Base-by-base conservation (phyloP, 1,140 invertebrate species). In the Lepeophtheirus salmonis region DNA sequence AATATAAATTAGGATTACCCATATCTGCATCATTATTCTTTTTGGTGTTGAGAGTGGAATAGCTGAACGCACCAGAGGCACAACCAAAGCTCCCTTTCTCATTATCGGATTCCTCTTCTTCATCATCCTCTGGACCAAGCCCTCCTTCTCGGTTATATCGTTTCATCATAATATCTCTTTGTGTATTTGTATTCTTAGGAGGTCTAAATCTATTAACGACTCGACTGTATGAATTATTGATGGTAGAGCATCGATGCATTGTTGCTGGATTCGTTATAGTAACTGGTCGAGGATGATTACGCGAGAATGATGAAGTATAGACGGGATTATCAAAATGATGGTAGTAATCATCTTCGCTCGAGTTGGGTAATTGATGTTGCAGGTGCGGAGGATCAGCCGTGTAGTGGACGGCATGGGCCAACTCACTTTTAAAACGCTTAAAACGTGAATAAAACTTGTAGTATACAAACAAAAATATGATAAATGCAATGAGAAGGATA, bases 241-340 rank as follows among this genome's bases (percentile, higher is more conserved):
- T 71, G 2, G 52, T n/a, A 3, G n/a, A 22, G 23, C 14, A 14
- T 20, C 14, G 52, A 20, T 20, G 3, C n/a, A n/a, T n/a, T n/a
- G 52, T 54, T 18, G 18, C 14, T 3, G 52, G n/a, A 16, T n/a
- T 22, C 3, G 52, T n/a, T 22, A 54, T 54, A 65, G 0, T 77
- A 77, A n/a, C 77, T 72, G 0, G 78, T 75, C 59, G 69, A 70
- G 63, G 57, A 62, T 65, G 64, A 61, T 64, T 60, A 64, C 52
- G 60, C 58, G 3, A 58, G 24, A 62, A 55, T 66, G 17, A 63
- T 54, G 6, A 60, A 0, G 84, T 82, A 70, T 90, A 91, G 1
- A 89, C 85, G 0, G 87, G 87, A 77, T 91, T 91, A 70, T 90
- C 88, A 71, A 91, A 90, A 71, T 91, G 87, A 69, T 86, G 84